phyloP scores from a whole-genome alignment of 2,888 invertebrate species.

The Axea sp. region DNA sequence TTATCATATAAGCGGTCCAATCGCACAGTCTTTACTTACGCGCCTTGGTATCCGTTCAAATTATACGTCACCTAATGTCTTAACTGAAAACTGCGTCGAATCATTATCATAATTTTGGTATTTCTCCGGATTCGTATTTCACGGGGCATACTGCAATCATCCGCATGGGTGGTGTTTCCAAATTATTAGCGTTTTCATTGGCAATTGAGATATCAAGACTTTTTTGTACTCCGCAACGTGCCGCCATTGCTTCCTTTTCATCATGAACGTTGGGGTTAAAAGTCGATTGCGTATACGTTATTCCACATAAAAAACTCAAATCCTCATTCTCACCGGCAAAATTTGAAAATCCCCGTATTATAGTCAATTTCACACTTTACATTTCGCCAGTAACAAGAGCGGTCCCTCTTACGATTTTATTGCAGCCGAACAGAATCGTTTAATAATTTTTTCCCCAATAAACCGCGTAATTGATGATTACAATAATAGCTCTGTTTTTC shows the following conservation, averaged over 20 bases:
- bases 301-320: slow-evolving; percentile 27
- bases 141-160: slow-evolving; percentile 73
- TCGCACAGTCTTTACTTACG: slow-evolving; percentile 73
- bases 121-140: slow-evolving; percentile 71
- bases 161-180: slow-evolving; percentile 75
- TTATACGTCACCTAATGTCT: slow-evolving; percentile 79
- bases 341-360: slow-evolving; percentile 43
- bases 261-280: slow-evolving; percentile 49
- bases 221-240: slow-evolving; percentile 22
- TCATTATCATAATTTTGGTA: slow-evolving; percentile 79
- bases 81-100: slow-evolving; percentile 77
- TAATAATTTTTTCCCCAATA: slow-evolving; percentile 10
- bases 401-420: neutral
- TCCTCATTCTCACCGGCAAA: slow-evolving; percentile 45
- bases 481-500: slow-evolving; percentile 30
- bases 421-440: slow-evolving; percentile 3
- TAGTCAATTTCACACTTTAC: slow-evolving; percentile 55
- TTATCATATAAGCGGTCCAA: slow-evolving; percentile 70
- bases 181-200: slow-evolving; percentile 76
- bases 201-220: slow-evolving; percentile 75
- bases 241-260: slow-evolving; percentile 60
- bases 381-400: slow-evolving; percentile 53
- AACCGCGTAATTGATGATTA: slow-evolving; percentile 18
- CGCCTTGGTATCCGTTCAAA: slow-evolving; percentile 74
- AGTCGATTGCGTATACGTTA: slow-evolving; percentile 46